phyloP scores from a whole-genome alignment of 1,140 invertebrate species.

The Wiebesia pumilae region DNA sequence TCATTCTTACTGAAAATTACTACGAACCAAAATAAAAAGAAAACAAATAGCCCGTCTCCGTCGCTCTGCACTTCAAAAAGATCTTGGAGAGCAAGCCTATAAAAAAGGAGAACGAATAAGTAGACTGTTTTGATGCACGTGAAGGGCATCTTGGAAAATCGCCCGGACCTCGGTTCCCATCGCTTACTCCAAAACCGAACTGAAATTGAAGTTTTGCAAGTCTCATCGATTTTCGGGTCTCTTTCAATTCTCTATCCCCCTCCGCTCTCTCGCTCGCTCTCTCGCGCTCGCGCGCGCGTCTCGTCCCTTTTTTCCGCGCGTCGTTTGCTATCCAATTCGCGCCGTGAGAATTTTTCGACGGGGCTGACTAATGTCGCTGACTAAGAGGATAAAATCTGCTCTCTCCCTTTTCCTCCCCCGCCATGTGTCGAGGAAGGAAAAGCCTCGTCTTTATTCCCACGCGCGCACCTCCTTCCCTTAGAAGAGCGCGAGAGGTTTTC shows the following conservation, averaged over 20 bases:
- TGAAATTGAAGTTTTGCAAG: conserved; percentile 40
- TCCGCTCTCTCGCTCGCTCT: neutral
- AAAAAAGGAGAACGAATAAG: conserved; percentile 11
- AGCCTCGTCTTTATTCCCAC: conserved; percentile 63
- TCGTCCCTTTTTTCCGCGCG: neutral
- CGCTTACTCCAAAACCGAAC: neutral
- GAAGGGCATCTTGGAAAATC: conserved; percentile 48
- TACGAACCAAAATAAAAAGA: conserved; percentile 24
- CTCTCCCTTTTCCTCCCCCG: conserved; percentile 33
- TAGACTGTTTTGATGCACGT: conserved; percentile 23
- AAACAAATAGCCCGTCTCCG: neutral
- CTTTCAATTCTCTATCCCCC: neutral
- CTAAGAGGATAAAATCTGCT: conserved; percentile 60
- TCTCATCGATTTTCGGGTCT: neutral
- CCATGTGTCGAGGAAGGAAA: conserved; percentile 2
- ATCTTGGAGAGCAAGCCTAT: neutral
- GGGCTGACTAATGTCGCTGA: conserved; percentile 33
- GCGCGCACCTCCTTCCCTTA: conserved; percentile 31
- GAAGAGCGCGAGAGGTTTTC: neutral
- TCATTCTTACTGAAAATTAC: conserved; percentile 11
- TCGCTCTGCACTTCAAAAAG: neutral
- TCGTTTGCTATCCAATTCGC: conserved; percentile 9
- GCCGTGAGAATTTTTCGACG: conserved; percentile 58
- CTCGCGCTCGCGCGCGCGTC: neutral
- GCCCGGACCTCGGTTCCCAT: conserved; percentile 10